Conservation (phyloP, 1,140 invertebrate genomes). For the Atta colombica region DNA sequence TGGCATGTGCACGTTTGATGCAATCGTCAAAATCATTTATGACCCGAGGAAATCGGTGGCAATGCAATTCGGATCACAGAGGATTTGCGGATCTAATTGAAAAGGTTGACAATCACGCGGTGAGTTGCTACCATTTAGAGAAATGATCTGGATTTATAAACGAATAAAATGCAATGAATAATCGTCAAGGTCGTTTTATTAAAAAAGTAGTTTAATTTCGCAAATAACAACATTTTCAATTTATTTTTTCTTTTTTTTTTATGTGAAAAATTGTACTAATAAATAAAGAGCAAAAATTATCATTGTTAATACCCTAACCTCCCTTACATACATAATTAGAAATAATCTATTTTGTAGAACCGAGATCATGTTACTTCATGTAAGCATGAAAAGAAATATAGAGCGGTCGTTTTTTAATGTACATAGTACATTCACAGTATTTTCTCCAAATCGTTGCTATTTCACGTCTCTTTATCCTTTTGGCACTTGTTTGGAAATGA, state of each 20-base stretch:
- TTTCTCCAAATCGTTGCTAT: conserved; percentile 5
- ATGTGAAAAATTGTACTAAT: not conserved
- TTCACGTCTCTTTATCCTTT: not conserved
- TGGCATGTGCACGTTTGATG: conserved; percentile 30
- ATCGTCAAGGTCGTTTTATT: conserved; percentile 23
- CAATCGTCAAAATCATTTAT: conserved; percentile 50
- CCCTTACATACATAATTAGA: not conserved
- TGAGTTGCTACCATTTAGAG: conserved; percentile 36
- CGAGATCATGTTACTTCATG: too few relatives aligned
- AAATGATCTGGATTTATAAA: conserved; percentile 17
- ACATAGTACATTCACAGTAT: not conserved
- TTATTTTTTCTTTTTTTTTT: conserved; percentile 2
- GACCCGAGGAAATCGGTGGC: not conserved
- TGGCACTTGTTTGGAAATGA: conserved; percentile 9
- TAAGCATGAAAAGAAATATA: not conserved
- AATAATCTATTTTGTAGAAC: conserved; percentile 6
- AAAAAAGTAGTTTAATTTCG: conserved; percentile 41
- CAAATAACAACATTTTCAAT: conserved; percentile 30
- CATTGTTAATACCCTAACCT: not conserved
- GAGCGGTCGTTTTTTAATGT: not conserved
- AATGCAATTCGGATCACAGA: conserved; percentile 29
- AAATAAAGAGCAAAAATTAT: not conserved
- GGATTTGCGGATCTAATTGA: conserved; percentile 50
- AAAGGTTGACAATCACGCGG: conserved; percentile 30
- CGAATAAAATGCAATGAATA: conserved; percentile 27